Conservation (phyloP, 2,888 invertebrate genomes). For the Rotaria magnacalcarata region DNA sequence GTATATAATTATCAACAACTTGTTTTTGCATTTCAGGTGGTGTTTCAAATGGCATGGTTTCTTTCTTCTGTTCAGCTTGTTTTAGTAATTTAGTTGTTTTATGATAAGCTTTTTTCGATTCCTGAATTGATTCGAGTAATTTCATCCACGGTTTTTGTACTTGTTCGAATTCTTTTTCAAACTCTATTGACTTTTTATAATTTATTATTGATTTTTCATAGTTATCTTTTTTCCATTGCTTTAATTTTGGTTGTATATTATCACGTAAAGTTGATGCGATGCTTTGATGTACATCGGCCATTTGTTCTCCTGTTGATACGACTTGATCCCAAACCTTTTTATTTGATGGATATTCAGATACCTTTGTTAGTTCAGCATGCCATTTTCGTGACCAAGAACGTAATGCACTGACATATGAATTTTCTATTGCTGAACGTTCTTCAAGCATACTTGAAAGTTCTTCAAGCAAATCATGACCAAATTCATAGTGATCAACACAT, state of each 20-base stretch:
- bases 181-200: conserved; percentile 35
- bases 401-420: neutral
- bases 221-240: conserved; percentile 21
- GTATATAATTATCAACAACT: neutral
- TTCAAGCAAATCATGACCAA: neutral
- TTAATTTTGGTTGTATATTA: neutral
- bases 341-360: conserved; percentile 10
- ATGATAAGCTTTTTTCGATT: conserved; percentile 2
- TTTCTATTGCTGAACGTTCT: conserved; percentile 21
- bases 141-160: conserved; percentile 35
- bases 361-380: neutral
- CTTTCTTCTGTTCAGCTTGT: neutral
- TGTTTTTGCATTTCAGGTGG: neutral
- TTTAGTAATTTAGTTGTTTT: neutral
- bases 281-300: conserved; percentile 27
- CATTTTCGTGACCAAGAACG: conserved; percentile 23
- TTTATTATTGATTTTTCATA: conserved; percentile 4
- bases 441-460: neutral
- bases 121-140: neutral
- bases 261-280: neutral
- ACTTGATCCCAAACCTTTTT: conserved; percentile 27
- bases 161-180: conserved; percentile 27
- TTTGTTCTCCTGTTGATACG: conserved; percentile 9
- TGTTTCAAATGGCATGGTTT: neutral
- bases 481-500: conserved; percentile 19